phyloP scores from a whole-genome alignment of 2,797 vertebrate species.

The Melopsittacus undulatus region DNA sequence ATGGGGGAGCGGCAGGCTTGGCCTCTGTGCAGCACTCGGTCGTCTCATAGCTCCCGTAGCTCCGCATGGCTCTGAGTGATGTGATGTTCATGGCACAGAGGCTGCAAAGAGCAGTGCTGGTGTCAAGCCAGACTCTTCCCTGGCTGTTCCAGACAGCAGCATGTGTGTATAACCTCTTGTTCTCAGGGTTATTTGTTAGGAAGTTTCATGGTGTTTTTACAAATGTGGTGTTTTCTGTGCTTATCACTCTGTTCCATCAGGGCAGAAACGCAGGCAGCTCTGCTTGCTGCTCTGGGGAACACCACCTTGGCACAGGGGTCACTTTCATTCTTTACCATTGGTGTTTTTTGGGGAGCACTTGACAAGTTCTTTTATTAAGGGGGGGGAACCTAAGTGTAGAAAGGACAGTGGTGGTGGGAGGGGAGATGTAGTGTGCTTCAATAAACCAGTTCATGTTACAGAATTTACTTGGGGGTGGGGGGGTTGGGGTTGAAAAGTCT shows the following conservation, averaged over 20 bases:
- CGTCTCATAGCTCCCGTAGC: fast-evolving
- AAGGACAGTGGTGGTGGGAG: not conserved
- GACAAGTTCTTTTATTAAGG: not conserved
- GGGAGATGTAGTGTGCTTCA: not conserved
- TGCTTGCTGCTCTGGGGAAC: not conserved
- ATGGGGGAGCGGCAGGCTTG: not conserved
- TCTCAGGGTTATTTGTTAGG: not conserved
- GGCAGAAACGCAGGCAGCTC: not conserved
- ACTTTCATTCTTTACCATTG: fast-evolving
- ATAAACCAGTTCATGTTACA: not conserved
- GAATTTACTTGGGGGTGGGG: not conserved
- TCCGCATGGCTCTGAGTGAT: not conserved
- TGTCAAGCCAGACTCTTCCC: not conserved
- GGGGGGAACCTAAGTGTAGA: fast-evolving
- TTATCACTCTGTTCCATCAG: fast-evolving
- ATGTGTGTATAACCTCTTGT: no score
- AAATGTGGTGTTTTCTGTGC: not conserved
- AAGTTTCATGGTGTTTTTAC: not conserved
- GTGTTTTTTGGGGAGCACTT: not conserved
- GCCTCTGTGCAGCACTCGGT: fast-evolving
- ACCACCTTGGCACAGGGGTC: fast-evolving
- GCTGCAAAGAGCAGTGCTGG: fast-evolving
- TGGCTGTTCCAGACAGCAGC: not conserved
- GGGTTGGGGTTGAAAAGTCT: not conserved
- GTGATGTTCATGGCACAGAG: not conserved